Evolutionary conservation across 1,140 invertebrate species (phyloP).

Genomic region (Parapsyche elsis): DNA sequence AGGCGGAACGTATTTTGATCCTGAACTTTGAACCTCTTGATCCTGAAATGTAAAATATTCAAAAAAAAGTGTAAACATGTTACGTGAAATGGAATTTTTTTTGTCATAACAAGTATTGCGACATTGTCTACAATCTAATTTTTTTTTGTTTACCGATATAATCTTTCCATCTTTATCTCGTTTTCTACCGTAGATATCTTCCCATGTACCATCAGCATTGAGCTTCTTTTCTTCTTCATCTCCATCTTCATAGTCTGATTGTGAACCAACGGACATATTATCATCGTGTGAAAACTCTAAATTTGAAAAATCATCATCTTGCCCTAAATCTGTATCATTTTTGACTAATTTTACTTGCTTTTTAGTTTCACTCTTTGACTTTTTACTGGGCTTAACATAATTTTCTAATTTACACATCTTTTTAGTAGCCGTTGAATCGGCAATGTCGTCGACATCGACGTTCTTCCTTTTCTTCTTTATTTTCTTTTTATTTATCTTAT

Average conservation of each 20-base stretch:
- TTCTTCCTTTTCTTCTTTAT: neutral
- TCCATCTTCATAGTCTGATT: conserved; percentile 53
- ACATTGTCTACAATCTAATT: neutral
- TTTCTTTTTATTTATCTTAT: neutral
- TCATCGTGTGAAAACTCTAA: conserved; percentile 57
- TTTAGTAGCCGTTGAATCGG: neutral
- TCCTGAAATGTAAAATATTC: conserved; percentile 58
- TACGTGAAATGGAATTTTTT: neutral
- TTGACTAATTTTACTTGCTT: neutral
- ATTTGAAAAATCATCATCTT: conserved; percentile 50
- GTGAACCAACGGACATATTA: conserved; percentile 32
- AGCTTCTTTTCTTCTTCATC: conserved; percentile 51
- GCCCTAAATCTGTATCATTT: conserved; percentile 50
- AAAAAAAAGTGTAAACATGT: too few relatives aligned
- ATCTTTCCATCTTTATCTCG: conserved; percentile 84
- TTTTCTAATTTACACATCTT: neutral
- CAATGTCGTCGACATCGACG: neutral
- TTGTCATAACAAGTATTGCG: neutral
- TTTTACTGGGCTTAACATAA: neutral
- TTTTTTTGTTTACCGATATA: too few relatives aligned
- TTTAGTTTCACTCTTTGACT: neutral
- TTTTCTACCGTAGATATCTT: conserved; percentile 94
- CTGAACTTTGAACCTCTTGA: conserved; percentile 58
- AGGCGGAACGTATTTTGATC: conserved; percentile 83
- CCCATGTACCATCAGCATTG: conserved; percentile 71